These are phyloP conservation scores for Mungos mungo DNA, from an alignment of 2,113 vertebrate species.

Conservation along the genomic window DNA sequence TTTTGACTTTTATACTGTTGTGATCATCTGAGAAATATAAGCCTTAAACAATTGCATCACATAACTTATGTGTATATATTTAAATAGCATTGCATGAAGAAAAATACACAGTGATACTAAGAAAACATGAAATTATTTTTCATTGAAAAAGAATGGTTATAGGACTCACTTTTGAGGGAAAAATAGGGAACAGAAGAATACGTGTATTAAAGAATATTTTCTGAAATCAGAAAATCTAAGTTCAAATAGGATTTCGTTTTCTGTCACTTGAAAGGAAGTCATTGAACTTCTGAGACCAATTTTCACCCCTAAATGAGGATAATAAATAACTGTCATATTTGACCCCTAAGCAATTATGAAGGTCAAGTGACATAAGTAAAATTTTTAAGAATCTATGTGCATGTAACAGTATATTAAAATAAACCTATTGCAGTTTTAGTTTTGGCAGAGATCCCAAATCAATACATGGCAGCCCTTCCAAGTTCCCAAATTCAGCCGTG, in stretches of 20 bases:
- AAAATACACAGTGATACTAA: neutral
- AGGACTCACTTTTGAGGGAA: neutral
- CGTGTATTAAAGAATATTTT: neutral
- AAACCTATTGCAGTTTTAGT: neutral
- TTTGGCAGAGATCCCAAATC: constrained; percentile 18
- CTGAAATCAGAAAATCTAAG: neutral
- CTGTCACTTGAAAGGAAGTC: neutral
- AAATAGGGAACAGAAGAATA: neutral
- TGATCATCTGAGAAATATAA: neutral
- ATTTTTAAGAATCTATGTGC: neutral
- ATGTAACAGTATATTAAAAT: constrained; percentile 33
- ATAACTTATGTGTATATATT: neutral
- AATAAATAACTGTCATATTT: constrained; percentile 44
- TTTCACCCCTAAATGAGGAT: constrained; percentile 20
- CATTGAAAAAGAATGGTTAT: neutral
- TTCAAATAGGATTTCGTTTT: constrained; percentile 1
- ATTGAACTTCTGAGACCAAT: constrained; percentile 16
- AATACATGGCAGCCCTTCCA: neutral
- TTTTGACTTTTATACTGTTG: neutral
- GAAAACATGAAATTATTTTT: neutral
- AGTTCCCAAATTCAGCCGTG: neutral
- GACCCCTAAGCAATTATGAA: constrained; percentile 26
- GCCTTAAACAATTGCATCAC: neutral
- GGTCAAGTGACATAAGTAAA: constrained; percentile 43
- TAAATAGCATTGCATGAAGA: neutral